Base-by-base conservation (phyloP, 2,797 vertebrate species). In the Sebastes cheni region DNA sequence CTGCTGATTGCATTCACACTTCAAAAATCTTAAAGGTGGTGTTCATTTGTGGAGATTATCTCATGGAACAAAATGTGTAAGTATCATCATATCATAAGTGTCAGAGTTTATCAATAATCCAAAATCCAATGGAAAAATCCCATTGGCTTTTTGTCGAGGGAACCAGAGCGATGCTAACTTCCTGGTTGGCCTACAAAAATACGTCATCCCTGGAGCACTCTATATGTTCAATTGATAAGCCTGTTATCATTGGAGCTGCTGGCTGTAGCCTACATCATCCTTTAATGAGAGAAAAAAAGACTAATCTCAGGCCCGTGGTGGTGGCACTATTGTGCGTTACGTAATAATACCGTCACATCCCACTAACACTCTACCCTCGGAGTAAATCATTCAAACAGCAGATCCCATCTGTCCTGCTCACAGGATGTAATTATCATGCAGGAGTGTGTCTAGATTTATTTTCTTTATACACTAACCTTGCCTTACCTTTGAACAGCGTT, bases 301-400 rank as follows among this genome's bases (percentile, higher is more conserved):
- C 32, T 58, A 52, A 79, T 72, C 76, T 61, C 52, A 36, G 61
- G 61, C 68, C 42, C 72, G n/a, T 54, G 67, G 13, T 27, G 13
- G 64, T 70, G 70, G 64, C 71, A 60, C 56, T 74, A 50, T 71
- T 73, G 64, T 52, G 50, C 8, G 6, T 91, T 88, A 80, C 9
- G 3, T 82, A 90, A 86, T 46, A 54, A 55, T 7, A 58, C 70
- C 20, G 58, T 72, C 66, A 77, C 27, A 32, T 54, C 72, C 74
- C 59, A 80, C 54, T 83, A 72, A 82, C 69, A 77, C 73, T 58
- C 18, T 54, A 25, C 65, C 9, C 54, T 30, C 12, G 0, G 59
- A 78, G 60, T 82, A 62, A 82, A 84, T 83, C 12, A 54, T 78
- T 88, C n/a, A 67, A 84, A 83, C 73, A 75, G 56, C 77, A 82